These are phyloP conservation scores for Stigmatopora nigra DNA, from an alignment of 2,113 vertebrate genomes.

Conservation along the genomic window DNA sequence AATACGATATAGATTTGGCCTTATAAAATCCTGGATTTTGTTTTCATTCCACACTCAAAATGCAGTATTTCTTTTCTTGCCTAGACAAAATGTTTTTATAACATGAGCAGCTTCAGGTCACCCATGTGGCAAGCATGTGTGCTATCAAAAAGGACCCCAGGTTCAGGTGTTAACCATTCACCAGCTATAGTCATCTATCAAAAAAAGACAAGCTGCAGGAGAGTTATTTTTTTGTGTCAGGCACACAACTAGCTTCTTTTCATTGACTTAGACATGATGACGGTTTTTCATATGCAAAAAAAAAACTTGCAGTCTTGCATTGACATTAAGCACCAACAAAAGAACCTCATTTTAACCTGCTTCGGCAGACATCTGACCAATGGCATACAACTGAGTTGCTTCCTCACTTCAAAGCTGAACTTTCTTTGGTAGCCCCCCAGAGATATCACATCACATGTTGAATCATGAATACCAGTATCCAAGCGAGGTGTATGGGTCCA, in stretches of 20 bases:
- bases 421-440: conserved; percentile 27
- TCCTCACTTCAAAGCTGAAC: conserved; percentile 5
- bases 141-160: not conserved
- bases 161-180: not conserved
- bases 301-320: not conserved
- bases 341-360: not conserved
- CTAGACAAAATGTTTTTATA: not conserved
- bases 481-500: conserved; percentile 19
- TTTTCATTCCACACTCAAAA: not conserved
- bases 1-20: not conserved
- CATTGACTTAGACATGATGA: not conserved
- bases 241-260: not conserved
- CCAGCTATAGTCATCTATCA: not conserved
- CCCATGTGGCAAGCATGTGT: not conserved
- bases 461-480: conserved; percentile 35
- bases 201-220: not conserved
- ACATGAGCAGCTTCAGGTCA: not conserved
- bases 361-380: not conserved
- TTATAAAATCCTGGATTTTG: not conserved
- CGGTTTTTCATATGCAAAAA: not conserved
- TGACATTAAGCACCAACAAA: not conserved
- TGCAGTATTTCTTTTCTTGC: not conserved
- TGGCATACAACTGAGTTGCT: not conserved
- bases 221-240: not conserved
- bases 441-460: conserved; percentile 33